phyloP scores from a whole-genome alignment of 2,113 vertebrate species.

The Xyrauchen texanus region DNA sequence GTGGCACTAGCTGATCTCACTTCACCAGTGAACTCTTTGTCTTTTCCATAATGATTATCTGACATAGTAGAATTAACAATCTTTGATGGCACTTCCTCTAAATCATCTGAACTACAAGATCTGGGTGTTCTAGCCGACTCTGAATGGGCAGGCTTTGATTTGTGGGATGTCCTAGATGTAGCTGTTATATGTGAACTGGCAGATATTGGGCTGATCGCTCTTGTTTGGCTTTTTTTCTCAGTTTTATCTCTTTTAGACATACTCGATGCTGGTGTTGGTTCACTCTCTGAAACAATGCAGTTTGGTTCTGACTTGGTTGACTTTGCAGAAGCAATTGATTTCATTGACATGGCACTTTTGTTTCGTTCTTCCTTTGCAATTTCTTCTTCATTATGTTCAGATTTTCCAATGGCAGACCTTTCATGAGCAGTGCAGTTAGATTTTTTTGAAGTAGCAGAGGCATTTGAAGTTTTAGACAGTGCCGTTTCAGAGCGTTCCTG shows the following conservation, averaged over 20 bases:
- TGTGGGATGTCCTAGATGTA: slow-evolving; percentile 32
- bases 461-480: slow-evolving; percentile 27
- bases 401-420: slow-evolving; percentile 11
- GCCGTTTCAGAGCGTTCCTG: slow-evolving; percentile 14
- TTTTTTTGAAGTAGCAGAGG: slow-evolving; percentile 13
- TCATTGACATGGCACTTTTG: slow-evolving; percentile 27
- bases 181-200: slow-evolving; percentile 27
- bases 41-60: slow-evolving; percentile 19
- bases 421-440: slow-evolving; percentile 18
- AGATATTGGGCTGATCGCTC: slow-evolving; percentile 39
- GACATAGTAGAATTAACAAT: background rate
- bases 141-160: slow-evolving; percentile 15
- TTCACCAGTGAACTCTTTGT: slow-evolving; percentile 10
- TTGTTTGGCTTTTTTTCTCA: slow-evolving; percentile 31
- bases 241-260: slow-evolving; percentile 12
- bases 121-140: background rate
- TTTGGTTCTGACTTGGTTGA: slow-evolving; percentile 26
- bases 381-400: slow-evolving; percentile 11
- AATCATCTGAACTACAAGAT: slow-evolving; percentile 2
- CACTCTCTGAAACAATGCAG: background rate
- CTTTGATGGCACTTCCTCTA: slow-evolving; percentile 10
- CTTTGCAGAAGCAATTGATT: slow-evolving; percentile 24
- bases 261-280: slow-evolving; percentile 2
- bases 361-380: slow-evolving; percentile 1
- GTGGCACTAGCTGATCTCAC: slow-evolving; percentile 25